A percentile compares a stretch with the other conserved stretches of the same genome.
These are phyloP conservation scores for Candidula unifasciata DNA, from an alignment of 2,888 invertebrate species.

Conservation along the genomic window DNA sequence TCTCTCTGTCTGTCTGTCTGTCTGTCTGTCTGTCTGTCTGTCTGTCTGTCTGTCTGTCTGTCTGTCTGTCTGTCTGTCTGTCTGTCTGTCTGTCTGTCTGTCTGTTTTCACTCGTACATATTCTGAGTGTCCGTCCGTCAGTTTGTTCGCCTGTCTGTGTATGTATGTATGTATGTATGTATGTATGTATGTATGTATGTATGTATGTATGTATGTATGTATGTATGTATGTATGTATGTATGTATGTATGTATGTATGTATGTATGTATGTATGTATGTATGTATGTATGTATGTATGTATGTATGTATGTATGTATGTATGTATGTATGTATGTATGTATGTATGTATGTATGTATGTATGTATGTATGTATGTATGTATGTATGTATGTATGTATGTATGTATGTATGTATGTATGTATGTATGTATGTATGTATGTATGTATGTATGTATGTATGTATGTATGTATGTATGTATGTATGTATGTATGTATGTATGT, in stretches of 20 bases:
- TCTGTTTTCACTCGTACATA: neutral
- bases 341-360: neutral
- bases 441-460: too few species aligned
- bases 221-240: neutral
- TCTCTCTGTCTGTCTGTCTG: slow-evolving; percentile 25
- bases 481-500: neutral
- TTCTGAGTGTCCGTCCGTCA: slow-evolving; percentile 6
- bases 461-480: too few species aligned
- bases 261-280: neutral
- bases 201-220: neutral
- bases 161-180: too few species aligned
- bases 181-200: too few species aligned
- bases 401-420: too few species aligned
- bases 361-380: neutral
- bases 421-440: too few species aligned
- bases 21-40: slow-evolving; percentile 23
- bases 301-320: neutral
- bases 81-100: slow-evolving; percentile 15
- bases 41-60: slow-evolving; percentile 21
- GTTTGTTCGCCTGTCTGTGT: neutral
- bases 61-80: neutral
- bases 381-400: neutral
- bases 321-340: neutral
- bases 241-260: neutral
- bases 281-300: neutral